Conservation (phyloP, 2,888 invertebrate genomes). For the Scrobipalpa atriplicella region DNA sequence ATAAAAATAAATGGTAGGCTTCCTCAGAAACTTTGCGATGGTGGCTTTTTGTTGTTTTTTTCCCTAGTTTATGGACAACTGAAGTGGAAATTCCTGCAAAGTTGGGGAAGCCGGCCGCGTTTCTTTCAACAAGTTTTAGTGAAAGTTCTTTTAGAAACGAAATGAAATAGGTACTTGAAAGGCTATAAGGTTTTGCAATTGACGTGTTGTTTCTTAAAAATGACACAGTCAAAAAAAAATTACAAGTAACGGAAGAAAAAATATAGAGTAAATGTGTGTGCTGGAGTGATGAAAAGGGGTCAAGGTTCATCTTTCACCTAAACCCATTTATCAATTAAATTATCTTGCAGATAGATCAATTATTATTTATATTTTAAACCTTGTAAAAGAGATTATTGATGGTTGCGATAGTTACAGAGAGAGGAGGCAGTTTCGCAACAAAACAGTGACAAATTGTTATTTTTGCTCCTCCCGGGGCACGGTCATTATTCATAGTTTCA, state of each 20-base stretch:
- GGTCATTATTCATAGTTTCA: slow-evolving; percentile 52
- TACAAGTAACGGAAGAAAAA: too few species aligned
- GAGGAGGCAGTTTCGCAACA: too few species aligned
- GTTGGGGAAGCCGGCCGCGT: background rate
- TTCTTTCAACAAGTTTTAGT: background rate
- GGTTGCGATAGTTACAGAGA: too few species aligned
- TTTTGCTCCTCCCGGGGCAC: slow-evolving; percentile 35
- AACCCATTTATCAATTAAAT: too few species aligned
- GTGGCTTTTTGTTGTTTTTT: slow-evolving; percentile 2
- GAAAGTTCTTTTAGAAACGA: background rate
- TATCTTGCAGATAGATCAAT: too few species aligned
- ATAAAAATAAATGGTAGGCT: slow-evolving; percentile 18
- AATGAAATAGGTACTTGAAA: background rate
- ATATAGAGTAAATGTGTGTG: too few species aligned
- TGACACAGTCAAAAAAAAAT: too few species aligned
- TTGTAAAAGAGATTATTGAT: too few species aligned
- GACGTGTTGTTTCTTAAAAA: background rate
- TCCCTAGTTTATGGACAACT: background rate
- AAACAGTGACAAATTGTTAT: slow-evolving; percentile 58
- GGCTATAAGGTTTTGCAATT: background rate
- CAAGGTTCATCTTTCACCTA: too few species aligned
- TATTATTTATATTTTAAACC: too few species aligned
- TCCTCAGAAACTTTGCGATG: background rate
- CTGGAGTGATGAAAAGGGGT: too few species aligned
- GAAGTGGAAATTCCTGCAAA: background rate